Conservation (phyloP, 2,113 vertebrate genomes). For the Gobius niger region DNA sequence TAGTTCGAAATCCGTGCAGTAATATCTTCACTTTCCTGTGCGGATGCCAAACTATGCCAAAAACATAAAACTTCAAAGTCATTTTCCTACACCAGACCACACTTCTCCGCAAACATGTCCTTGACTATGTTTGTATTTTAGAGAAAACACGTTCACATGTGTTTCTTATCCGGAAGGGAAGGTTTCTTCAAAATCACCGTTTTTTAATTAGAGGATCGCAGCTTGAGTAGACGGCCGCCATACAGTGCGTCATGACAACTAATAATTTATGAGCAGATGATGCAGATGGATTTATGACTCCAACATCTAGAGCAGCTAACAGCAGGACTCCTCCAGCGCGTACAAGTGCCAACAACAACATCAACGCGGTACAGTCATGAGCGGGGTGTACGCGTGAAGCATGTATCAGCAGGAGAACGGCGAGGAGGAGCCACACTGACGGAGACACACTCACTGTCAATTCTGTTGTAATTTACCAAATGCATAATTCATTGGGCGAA, state of each 20-base stretch:
- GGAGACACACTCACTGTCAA: not conserved
- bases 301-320: conserved; percentile 46
- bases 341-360: not conserved
- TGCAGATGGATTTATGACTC: conserved; percentile 21
- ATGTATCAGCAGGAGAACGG: not conserved
- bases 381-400: not conserved
- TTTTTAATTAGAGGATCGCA: conserved; percentile 17
- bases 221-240: conserved; percentile 7
- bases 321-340: conserved; percentile 25
- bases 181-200: too few species aligned
- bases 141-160: too few species aligned
- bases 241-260: conserved; percentile 25
- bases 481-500: conserved; percentile 9
- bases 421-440: not conserved
- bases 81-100: too few species aligned
- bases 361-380: conserved; percentile 20
- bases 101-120: too few species aligned
- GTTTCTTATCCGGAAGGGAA: too few species aligned
- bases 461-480: conserved; percentile 11
- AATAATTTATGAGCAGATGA: conserved; percentile 47
- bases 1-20: too few species aligned
- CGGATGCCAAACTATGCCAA: too few species aligned
- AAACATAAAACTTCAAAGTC: too few species aligned
- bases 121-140: too few species aligned
- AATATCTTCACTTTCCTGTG: too few species aligned